Evolutionary conservation across 37 sponge, comb jelly and placozoan species (phyloP).

Genomic region (Haliclona indistincta): DNA sequence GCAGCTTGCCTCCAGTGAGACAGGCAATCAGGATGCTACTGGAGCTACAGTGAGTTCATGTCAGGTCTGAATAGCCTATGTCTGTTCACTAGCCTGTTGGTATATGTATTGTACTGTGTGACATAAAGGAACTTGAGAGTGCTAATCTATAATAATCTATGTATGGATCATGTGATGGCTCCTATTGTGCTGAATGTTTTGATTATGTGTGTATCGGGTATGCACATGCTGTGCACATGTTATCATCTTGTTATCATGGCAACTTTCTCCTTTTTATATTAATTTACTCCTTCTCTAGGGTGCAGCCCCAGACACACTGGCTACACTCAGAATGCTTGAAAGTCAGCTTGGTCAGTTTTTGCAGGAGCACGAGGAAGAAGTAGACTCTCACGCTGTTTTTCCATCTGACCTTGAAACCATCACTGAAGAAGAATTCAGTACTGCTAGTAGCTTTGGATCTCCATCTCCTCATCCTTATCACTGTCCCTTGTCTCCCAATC

Average conservation of each 20-base stretch:
- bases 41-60: neutral
- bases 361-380: neutral
- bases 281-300: no score
- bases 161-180: no score
- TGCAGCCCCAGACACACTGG: neutral
- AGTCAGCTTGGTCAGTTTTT: neutral
- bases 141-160: no score
- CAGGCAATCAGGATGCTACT: neutral
- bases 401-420: no score
- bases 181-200: no score
- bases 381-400: neutral
- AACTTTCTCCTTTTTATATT: no score
- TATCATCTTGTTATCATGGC: no score
- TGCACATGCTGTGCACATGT: no score
- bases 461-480: neutral
- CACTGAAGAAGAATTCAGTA: neutral
- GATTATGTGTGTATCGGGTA: no score
- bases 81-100: neutral
- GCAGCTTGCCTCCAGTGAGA: slow-evolving; percentile 2
- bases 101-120: neutral
- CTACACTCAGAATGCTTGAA: neutral
- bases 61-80: neutral
- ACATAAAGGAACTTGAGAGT: no score
- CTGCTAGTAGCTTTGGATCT: neutral
- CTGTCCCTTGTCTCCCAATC: neutral